Base-by-base conservation (phyloP, 2,888 invertebrate species). In the Antheraea yamamai region DNA sequence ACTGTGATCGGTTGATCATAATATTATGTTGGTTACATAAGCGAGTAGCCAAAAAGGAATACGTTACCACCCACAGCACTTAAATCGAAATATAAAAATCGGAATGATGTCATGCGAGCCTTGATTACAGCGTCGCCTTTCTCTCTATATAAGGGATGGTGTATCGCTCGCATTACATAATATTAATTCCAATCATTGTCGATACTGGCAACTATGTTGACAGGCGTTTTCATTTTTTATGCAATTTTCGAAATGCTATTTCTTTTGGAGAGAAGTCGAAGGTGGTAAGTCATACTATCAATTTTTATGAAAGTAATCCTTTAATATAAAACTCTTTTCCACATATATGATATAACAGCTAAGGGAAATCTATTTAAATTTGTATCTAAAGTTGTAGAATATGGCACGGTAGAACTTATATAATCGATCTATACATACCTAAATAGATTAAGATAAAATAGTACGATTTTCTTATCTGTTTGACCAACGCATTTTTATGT, bases 71-170 rank as follows among this genome's bases (percentile, higher is more conserved):
- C 20, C 20, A 58, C 58, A 20, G 58, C 20, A 58, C 10, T 58
- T 58, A n/a, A 58, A 16, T 64, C 23, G 26, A 64, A 61, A 61
- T 23, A n/a, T n/a, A 61, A n/a, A 61, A 61, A 61, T 61, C 61
- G 10, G 23, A 26, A 64, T 64, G 64, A 26, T 64, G 64, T 64
- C 23, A 64, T 64, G 26, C 26, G 23, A 26, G 23, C 64, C 64
- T 64, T 64, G 64, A 26, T n/a, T 58, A 58, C 47, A 61, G 20
- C n/a, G 61, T n/a, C 61, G 61, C 64, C 64, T 64, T 64, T 64
- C 23, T 26, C 64, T 64, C 64, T 64, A 64, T 64, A 64, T 64
- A 64, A 64, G 64, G 64, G 64, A 64, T 64, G 64, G 64, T 64
- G 64, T 14, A 14, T 64, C 14, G 64, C 64, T 26, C 64, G 64